Percentiles rank a stretch among this genome's conserved stretches.
These are phyloP conservation scores for Choristoneura fumiferana DNA, from an alignment of 1,140 invertebrate genomes.

Conservation along the genomic window DNA sequence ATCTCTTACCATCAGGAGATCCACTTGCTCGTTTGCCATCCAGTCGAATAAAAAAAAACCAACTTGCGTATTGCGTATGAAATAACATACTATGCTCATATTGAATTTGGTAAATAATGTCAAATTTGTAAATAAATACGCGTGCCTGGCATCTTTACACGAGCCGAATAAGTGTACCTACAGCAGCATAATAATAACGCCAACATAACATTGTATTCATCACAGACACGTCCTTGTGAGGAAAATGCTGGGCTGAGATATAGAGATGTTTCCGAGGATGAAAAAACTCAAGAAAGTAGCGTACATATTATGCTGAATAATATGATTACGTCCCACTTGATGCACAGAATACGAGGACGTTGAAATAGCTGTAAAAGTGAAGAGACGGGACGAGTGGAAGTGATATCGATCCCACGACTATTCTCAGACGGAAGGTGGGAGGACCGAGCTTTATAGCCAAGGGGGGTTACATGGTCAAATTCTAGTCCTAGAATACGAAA, in stretches of 20 bases:
- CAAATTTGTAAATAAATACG: neutral
- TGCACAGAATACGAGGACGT: neutral
- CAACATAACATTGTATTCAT: conserved; percentile 1
- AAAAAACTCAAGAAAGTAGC: conserved; percentile 6
- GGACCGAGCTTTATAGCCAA: too few species aligned
- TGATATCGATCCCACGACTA: conserved; percentile 13
- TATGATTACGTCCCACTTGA: conserved; percentile 4
- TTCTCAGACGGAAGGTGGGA: too few species aligned
- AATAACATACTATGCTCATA: too few species aligned
- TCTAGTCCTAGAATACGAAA: too few species aligned
- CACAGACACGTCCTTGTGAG: neutral
- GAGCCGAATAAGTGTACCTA: neutral
- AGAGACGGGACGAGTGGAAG: neutral
- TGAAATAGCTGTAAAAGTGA: conserved; percentile 5
- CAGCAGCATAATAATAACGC: neutral
- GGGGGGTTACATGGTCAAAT: too few species aligned
- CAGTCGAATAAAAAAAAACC: too few species aligned
- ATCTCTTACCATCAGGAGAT: too few species aligned
- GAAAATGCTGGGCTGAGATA: neutral
- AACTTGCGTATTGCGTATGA: too few species aligned
- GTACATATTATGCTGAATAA: neutral
- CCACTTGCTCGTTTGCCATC: too few species aligned
- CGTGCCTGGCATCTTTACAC: neutral
- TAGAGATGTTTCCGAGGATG: neutral
- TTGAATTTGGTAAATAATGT: too few species aligned